phyloP scores from a whole-genome alignment of 2,797 vertebrate genomes.

The Rousettus madagascariensis region DNA sequence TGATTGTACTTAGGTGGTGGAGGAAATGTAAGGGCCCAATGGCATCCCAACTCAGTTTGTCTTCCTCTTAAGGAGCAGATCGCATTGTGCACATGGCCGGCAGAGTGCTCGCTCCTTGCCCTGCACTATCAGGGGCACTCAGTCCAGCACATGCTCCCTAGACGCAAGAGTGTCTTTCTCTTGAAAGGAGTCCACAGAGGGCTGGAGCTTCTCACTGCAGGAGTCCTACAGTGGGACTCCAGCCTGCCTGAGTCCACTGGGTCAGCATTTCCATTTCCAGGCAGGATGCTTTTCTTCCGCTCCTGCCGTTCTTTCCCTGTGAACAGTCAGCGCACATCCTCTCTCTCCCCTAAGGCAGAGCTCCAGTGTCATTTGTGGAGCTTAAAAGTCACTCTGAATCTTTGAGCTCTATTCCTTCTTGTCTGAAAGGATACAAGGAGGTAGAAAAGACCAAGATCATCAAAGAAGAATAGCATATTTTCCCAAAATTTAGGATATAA shows the following conservation, averaged over 20 bases:
- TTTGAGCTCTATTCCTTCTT: background rate
- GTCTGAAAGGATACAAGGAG: background rate
- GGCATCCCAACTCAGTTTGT: background rate
- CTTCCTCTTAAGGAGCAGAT: background rate
- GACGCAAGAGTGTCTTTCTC: background rate
- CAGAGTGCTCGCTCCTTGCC: background rate
- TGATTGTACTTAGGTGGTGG: background rate
- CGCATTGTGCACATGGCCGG: fast-evolving
- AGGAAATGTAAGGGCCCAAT: background rate
- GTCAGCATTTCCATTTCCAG: background rate
- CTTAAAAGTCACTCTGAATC: background rate
- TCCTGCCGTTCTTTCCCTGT: background rate
- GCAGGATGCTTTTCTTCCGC: background rate
- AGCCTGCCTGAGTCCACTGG: background rate
- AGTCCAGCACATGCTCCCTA: background rate
- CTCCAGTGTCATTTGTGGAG: background rate
- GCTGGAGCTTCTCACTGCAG: background rate
- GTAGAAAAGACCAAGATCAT: background rate
- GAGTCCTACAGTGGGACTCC: background rate
- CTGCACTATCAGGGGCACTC: background rate
- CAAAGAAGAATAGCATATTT: background rate
- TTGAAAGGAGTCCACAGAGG: background rate
- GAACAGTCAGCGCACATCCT: background rate
- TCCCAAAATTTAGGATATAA: background rate
- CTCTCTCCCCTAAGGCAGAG: background rate